These are phyloP conservation scores for Catalaphyllia jardinei DNA, from an alignment of 64 coral and sea anemone genomes.

Conservation along the genomic window DNA sequence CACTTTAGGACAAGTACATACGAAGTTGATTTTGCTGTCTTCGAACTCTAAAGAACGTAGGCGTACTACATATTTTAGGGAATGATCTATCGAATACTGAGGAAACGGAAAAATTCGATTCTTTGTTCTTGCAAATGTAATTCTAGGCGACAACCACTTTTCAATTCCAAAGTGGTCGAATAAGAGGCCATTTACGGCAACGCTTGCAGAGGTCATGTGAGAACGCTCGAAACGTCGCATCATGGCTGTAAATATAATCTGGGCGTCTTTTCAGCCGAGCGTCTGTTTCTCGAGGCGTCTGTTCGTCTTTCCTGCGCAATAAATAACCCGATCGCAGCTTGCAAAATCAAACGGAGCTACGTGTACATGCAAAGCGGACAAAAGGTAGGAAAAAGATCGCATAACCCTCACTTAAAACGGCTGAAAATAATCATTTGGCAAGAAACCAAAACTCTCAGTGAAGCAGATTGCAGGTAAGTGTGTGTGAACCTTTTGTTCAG, in stretches of 20 bases:
- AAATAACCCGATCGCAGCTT: neutral
- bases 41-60: neutral
- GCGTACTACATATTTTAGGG: neutral
- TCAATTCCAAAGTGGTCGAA: constrained; percentile 15
- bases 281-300: neutral
- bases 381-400: no score
- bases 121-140: neutral
- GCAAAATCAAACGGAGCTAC: neutral
- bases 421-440: neutral
- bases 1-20: no score
- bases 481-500: neutral
- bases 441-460: neutral
- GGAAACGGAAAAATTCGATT: neutral
- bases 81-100: neutral
- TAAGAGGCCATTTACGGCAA: neutral
- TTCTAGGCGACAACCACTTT: neutral
- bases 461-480: neutral
- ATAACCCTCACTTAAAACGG: neutral
- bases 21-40: neutral
- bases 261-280: neutral
- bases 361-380: neutral
- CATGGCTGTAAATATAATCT: constrained; percentile 6
- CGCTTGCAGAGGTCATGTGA: constrained; percentile 8
- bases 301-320: neutral
- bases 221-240: constrained; percentile 9